phyloP scores from a whole-genome alignment of 2,888 invertebrate genomes.

The Drosophila pegasa region DNA sequence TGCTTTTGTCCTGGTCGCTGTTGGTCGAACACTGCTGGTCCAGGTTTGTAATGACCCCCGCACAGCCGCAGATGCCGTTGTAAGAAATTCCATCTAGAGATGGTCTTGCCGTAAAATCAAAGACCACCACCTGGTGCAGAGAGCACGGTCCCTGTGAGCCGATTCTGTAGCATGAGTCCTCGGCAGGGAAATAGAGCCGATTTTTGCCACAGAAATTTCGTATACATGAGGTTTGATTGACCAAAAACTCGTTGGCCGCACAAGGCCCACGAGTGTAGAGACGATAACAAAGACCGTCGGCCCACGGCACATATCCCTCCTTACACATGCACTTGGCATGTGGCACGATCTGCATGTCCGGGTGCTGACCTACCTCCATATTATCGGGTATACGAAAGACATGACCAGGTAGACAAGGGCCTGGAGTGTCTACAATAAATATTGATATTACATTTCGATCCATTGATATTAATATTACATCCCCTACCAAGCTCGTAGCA shows the following conservation, averaged over 20 bases:
- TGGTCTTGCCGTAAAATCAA: constrained; percentile 91
- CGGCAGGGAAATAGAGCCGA: constrained; percentile 90
- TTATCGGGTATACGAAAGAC: constrained; percentile 87
- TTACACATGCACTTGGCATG: constrained; percentile 90
- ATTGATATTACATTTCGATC: not conserved
- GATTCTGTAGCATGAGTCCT: constrained; percentile 91
- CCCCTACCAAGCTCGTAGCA: constrained; percentile 91
- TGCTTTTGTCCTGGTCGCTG: constrained; percentile 76
- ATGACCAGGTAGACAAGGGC: constrained; percentile 91
- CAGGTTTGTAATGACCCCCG: constrained; percentile 84
- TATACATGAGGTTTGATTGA: constrained; percentile 89
- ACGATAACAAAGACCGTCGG: constrained; percentile 90
- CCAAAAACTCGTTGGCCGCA: constrained; percentile 88
- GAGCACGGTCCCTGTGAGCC: constrained; percentile 92
- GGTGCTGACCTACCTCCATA: constrained; percentile 64
- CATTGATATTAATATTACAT: not conserved
- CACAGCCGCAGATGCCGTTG: constrained; percentile 92
- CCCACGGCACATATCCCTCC: constrained; percentile 88
- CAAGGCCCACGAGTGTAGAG: constrained; percentile 93
- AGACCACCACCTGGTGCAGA: constrained; percentile 90
- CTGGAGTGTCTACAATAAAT: constrained; percentile 87
- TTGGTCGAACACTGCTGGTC: constrained; percentile 82
- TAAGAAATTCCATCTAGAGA: constrained; percentile 93
- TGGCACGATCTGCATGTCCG: constrained; percentile 57
- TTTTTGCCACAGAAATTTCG: constrained; percentile 91